Conservation (phyloP, 2,888 invertebrate species). For the Elmis aenea region DNA sequence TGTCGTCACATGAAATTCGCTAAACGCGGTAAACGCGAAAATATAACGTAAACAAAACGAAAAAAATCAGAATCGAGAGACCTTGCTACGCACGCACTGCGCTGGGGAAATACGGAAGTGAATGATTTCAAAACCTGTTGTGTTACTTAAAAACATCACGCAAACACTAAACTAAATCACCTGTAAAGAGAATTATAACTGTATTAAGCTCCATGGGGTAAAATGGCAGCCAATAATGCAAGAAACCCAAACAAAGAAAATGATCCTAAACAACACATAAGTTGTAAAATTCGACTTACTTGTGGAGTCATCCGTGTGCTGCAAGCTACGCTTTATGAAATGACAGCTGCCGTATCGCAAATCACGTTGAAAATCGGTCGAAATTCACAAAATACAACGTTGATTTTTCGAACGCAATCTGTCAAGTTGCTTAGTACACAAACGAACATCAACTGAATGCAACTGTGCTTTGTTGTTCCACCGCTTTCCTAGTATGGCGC, state of each 20-base stretch:
- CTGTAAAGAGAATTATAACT: no score
- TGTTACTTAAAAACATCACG: conserved; percentile 2
- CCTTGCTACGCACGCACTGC: conserved; percentile 14
- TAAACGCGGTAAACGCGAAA: no score
- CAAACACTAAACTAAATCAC: no score
- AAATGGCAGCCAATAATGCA: conserved; percentile 36
- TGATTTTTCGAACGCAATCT: conserved; percentile 34
- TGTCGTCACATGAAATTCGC: no score
- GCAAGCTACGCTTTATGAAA: conserved; percentile 21
- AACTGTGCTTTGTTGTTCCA: conserved; percentile 5
- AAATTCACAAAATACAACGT: conserved; percentile 32
- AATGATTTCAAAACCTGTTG: conserved; percentile 7
- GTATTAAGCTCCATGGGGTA: conserved; percentile 31
- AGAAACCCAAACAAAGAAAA: conserved; percentile 34
- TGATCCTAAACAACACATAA: conserved; percentile 9
- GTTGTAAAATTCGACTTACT: conserved; percentile 14
- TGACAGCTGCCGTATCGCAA: conserved; percentile 30
- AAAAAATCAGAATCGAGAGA: conserved; percentile 12
- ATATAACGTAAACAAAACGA: conserved; percentile 13
- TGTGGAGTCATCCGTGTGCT: conserved; percentile 33
- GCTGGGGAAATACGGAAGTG: conserved; percentile 22
- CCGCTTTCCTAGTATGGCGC: conserved; percentile 13
- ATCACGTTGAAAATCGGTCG: conserved; percentile 32
- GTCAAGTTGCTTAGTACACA: conserved; percentile 22
- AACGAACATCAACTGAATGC: conserved; percentile 20